phyloP scores from a whole-genome alignment of 2,797 vertebrate genomes.

The Pitangus sulphuratus region DNA sequence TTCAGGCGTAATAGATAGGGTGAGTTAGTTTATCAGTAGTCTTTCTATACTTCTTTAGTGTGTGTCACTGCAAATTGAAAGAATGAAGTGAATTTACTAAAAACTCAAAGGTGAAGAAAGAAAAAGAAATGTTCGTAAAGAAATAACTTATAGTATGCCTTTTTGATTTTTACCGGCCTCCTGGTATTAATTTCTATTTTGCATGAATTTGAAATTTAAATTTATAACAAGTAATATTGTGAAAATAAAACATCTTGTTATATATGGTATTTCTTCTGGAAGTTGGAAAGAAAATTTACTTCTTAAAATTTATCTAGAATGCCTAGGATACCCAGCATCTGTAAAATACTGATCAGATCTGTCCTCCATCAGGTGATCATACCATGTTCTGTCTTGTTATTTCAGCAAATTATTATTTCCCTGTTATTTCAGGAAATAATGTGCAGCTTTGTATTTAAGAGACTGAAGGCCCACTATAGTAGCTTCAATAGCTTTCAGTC shows the following conservation, averaged over 20 bases:
- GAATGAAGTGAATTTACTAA: neutral
- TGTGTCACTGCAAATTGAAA: neutral
- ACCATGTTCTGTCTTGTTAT: neutral
- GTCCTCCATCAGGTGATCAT: neutral
- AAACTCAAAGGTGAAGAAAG: neutral
- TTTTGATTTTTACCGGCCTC: neutral
- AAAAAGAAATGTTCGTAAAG: neutral
- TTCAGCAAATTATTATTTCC: neutral
- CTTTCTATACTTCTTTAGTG: neutral
- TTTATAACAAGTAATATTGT: neutral
- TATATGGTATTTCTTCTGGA: neutral
- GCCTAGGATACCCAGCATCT: neutral
- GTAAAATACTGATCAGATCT: neutral
- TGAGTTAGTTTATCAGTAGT: neutral
- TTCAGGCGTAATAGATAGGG: neutral
- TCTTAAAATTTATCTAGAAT: neutral
- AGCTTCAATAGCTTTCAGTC: neutral
- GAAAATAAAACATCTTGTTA: neutral
- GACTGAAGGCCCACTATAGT: neutral
- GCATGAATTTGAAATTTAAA: neutral
- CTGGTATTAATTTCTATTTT: neutral
- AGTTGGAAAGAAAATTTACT: neutral
- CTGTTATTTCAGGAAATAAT: neutral
- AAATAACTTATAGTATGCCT: neutral
- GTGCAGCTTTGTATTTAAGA: neutral